Conservation (phyloP, 2,113 vertebrate species). For the Pleuronectes platessa region DNA sequence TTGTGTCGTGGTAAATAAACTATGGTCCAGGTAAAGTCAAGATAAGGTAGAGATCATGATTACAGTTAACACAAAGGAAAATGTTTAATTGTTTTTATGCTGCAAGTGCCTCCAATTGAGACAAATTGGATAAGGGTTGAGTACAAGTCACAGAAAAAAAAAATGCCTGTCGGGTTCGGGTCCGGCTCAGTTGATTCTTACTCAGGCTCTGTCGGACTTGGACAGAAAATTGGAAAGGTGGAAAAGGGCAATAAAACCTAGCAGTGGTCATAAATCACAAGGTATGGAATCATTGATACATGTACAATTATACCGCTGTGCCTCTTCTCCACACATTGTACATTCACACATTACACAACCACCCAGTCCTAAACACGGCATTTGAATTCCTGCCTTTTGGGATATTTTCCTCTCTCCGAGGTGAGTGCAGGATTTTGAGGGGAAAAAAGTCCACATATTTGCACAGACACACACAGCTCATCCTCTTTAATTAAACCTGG, state of each 20-base stretch:
- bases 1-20: too few species aligned
- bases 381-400: conserved; percentile 11
- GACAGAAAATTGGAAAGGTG: too few species aligned
- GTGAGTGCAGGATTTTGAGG: conserved; percentile 34
- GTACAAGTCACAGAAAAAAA: too few species aligned
- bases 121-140: too few species aligned
- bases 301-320: not conserved
- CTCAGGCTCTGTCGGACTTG: too few species aligned
- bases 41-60: too few species aligned
- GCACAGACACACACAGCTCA: conserved; percentile 63
- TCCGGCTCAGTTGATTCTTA: too few species aligned
- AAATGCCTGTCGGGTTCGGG: too few species aligned
- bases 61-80: too few species aligned
- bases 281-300: not conserved
- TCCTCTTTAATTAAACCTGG: conserved; percentile 74
- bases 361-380: not conserved
- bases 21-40: too few species aligned
- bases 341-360: not conserved
- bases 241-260: not conserved
- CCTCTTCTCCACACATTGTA: not conserved
- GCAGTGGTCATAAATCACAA: not conserved
- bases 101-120: too few species aligned
- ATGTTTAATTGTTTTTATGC: too few species aligned
- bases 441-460: conserved; percentile 40
- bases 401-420: conserved; percentile 36